phyloP scores from a whole-genome alignment of 2,113 vertebrate species.

The Stomatorhinus ivindoensis region DNA sequence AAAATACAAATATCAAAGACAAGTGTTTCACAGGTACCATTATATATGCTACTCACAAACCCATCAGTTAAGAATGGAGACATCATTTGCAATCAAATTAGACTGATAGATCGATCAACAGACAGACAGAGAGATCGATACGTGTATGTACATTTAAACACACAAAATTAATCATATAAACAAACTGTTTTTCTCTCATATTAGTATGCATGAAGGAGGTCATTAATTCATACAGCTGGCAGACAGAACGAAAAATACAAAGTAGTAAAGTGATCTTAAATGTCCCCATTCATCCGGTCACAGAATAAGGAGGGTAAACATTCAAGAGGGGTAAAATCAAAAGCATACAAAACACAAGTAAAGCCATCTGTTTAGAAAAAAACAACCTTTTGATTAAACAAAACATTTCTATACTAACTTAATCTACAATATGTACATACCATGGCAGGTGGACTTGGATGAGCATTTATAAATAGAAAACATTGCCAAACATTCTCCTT shows the following conservation, averaged over 20 bases:
- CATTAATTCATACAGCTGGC: conserved; percentile 53
- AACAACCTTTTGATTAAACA: neutral
- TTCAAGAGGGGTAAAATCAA: neutral
- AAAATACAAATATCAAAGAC: neutral
- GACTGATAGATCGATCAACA: neutral
- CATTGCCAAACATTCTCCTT: neutral
- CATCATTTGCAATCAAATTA: neutral
- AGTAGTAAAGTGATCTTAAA: conserved; percentile 28
- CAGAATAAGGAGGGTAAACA: neutral
- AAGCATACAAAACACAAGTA: neutral
- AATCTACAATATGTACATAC: neutral
- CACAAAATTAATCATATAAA: neutral
- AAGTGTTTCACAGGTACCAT: neutral
- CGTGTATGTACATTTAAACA: neutral
- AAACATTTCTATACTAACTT: neutral
- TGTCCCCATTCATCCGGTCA: neutral
- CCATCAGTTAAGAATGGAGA: neutral
- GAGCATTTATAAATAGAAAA: neutral
- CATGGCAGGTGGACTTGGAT: neutral
- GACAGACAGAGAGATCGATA: neutral
- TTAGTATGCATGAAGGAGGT: conserved; percentile 60
- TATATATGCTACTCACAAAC: neutral
- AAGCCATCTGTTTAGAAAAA: neutral
- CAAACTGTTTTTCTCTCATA: conserved; percentile 34
- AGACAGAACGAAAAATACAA: conserved; percentile 38